A percentile compares a stretch with the other conserved stretches of the same genome.
These are phyloP conservation scores for Cairina moschata DNA, from an alignment of 2,113 vertebrate genomes.

Conservation along the genomic window DNA sequence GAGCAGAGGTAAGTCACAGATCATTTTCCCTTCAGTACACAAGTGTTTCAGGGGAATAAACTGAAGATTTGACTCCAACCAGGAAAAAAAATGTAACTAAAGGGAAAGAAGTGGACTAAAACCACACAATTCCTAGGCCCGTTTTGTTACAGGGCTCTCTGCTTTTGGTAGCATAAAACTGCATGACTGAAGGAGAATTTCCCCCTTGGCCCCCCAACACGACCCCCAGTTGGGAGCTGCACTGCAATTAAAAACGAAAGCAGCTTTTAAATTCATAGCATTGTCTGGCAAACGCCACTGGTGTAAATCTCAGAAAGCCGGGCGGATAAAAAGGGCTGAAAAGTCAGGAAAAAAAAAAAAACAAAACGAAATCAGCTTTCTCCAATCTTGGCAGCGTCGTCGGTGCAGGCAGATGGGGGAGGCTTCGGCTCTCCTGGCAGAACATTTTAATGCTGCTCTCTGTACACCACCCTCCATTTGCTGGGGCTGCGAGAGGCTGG, in stretches of 20 bases:
- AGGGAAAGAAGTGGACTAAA: not conserved
- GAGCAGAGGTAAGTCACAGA: not conserved
- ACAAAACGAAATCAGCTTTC: slow-evolving; percentile 20
- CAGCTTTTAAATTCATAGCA: not conserved
- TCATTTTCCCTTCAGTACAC: not conserved
- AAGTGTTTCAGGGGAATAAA: rapidly evolving
- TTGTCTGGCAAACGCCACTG: not conserved
- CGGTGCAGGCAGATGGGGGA: not conserved
- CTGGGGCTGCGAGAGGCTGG: not conserved
- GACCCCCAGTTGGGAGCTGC: not conserved
- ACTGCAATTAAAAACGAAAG: not conserved
- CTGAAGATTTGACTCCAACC: not conserved
- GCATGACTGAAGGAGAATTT: not conserved
- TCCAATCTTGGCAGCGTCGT: not conserved
- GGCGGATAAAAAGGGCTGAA: slow-evolving; percentile 10
- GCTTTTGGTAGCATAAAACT: not conserved
- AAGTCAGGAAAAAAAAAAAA: not conserved
- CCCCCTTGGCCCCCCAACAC: too few species aligned
- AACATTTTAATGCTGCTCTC: not conserved
- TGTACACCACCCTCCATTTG: not conserved
- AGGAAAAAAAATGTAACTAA: not conserved
- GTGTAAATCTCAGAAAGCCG: not conserved
- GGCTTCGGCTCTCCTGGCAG: not conserved
- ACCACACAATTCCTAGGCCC: not conserved
- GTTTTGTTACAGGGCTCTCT: not conserved